Percentiles rank a stretch among this genome's conserved stretches.
Evolutionary conservation across 2,113 vertebrate species (phyloP).

Genomic region (Cyprinodon brontotheroides): DNA sequence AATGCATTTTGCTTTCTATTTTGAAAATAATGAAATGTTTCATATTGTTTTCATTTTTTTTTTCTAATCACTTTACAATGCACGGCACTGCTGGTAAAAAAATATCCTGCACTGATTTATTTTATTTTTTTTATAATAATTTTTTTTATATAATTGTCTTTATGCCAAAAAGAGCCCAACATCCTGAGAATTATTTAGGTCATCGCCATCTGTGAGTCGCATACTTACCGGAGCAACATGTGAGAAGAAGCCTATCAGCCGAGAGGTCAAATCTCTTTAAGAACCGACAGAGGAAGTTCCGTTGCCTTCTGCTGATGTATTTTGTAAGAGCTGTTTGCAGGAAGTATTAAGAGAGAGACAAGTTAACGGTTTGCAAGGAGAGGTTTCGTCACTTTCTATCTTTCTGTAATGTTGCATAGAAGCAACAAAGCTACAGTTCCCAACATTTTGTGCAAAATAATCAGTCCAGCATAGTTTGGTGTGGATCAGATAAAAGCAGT

Average conservation of each 20-base stretch:
- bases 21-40: no score
- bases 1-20: no score
- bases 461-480: neutral
- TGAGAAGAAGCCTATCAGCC: neutral
- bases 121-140: no score
- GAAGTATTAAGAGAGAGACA: neutral
- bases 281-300: neutral
- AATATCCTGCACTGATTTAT: no score
- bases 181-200: neutral
- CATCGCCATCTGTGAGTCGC: neutral
- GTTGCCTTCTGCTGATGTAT: neutral
- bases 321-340: neutral
- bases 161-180: neutral
- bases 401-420: neutral
- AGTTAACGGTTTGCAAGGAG: neutral
- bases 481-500: neutral
- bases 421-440: neutral
- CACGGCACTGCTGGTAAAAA: no score
- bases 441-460: neutral
- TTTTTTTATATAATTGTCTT: no score
- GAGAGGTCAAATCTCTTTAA: neutral
- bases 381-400: neutral
- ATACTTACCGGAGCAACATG: neutral
- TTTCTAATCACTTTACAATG: no score
- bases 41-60: no score